Evolutionary conservation across 2,113 vertebrate species (phyloP).

Genomic region (Phylloscopus whistleri): DNA sequence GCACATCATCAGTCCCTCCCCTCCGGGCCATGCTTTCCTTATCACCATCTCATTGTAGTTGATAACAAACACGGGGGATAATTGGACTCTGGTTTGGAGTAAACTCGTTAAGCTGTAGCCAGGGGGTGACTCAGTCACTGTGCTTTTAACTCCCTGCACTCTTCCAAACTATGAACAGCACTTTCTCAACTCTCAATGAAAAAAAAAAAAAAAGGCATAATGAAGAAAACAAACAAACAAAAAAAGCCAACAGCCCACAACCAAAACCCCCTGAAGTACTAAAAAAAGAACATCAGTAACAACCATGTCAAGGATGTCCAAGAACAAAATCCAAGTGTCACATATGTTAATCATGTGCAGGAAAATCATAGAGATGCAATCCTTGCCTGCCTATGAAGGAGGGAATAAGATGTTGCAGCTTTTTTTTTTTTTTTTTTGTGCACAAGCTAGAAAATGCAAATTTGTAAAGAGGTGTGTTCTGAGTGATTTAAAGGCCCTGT

Average conservation of each 20-base stretch:
- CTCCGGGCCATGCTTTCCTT: neutral
- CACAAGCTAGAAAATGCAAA: neutral
- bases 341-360: accelerated
- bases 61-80: slow-evolving; percentile 43
- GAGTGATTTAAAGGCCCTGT: neutral
- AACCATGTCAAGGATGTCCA: neutral
- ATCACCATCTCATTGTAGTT: neutral
- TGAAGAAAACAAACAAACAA: neutral
- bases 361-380: neutral
- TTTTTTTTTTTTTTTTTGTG: neutral
- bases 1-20: neutral
- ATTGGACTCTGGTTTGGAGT: slow-evolving; percentile 44
- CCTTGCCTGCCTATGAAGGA: neutral
- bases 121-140: neutral
- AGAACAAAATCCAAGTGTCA: neutral
- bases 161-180: neutral
- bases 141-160: slow-evolving; percentile 30
- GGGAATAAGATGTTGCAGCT: neutral
- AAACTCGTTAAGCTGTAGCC: slow-evolving; percentile 40
- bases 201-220: neutral
- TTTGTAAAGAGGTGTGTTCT: accelerated
- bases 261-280: neutral
- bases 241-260: neutral
- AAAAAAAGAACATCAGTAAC: neutral
- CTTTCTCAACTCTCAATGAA: neutral